Evolutionary conservation across 2,888 invertebrate genomes (phyloP), one percentile per base, ranked within the genome.

Genomic region (Tanypteryx hageni): DNA sequence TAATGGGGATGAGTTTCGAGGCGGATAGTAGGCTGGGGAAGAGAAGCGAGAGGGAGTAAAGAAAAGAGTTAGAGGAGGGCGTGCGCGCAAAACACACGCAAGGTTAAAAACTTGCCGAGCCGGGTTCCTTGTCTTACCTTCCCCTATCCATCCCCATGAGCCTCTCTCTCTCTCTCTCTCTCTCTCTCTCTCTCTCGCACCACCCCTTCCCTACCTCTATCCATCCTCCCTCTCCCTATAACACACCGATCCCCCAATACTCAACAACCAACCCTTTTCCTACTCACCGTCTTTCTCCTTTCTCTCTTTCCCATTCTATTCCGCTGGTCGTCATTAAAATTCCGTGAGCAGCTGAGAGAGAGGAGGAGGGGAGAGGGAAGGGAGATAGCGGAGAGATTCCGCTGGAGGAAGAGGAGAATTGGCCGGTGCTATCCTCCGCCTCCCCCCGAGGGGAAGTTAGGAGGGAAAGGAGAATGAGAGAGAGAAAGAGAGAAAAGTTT

Each of bases 91-190:
- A 76, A 64, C 89, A 44, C 64, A 89, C 89, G 64, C 64, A 61
- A 89, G 44, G 89, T 89, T 56, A 68, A 59, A 89, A 89, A 89
- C 68, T 89, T 89, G 89, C 44, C 64, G n/a, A 89, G 44, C 56
- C 89, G 68, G 89, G 89, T 68, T 89, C 27, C 89, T 64, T 89
- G 64, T 89, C 61, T 86, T 61, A 64, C 59, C 86, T 86, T 68
- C n/a, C 68, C 22, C 22, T 16, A 5, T 68, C 68, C 68, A 68
- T 68, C 18, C n/a, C 76, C 18, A 5, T 44, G 5, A 44, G 44
- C 44, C 44, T 44, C 44, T 44, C n/a, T n/a, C n/a, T n/a, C 44
- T 44, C 44, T 44, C n/a, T n/a, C n/a, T n/a, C n/a, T n/a, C n/a
- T n/a, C n/a, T n/a, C n/a, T n/a, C n/a, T n/a, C n/a, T n/a, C n/a